Evolutionary conservation across 2,888 invertebrate genomes (phyloP).

Genomic region (Agrochola macilenta): DNA sequence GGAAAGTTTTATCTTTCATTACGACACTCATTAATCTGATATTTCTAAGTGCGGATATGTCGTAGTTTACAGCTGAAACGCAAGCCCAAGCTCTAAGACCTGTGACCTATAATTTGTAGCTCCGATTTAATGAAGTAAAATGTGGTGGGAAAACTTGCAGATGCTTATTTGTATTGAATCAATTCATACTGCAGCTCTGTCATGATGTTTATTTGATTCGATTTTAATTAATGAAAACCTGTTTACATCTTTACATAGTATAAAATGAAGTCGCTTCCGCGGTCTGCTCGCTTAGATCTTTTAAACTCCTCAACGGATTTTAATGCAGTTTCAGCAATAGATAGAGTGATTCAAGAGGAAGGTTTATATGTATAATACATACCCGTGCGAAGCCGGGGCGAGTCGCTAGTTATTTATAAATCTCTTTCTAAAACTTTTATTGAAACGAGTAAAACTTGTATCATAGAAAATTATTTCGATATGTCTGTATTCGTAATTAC

Average conservation of each 20-base stretch:
- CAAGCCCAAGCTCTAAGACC: neutral
- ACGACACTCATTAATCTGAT: neutral
- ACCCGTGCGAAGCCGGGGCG: too few species aligned
- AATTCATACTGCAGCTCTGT: neutral
- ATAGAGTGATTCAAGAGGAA: too few species aligned
- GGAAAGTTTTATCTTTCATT: neutral
- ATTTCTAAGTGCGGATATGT: neutral
- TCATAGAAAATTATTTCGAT: constrained; percentile 18
- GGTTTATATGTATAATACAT: too few species aligned
- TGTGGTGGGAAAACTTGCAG: neutral
- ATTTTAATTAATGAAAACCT: constrained; percentile 16
- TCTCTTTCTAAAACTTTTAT: constrained; percentile 20
- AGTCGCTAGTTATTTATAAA: constrained; percentile 2
- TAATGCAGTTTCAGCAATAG: too few species aligned
- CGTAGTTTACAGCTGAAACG: neutral
- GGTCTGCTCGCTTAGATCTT: too few species aligned
- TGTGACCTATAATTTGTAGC: neutral
- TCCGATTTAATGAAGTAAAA: neutral
- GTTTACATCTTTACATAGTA: too few species aligned
- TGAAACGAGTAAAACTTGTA: constrained; percentile 17
- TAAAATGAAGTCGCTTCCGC: too few species aligned
- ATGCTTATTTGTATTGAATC: constrained; percentile 4
- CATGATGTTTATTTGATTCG: neutral
- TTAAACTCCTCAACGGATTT: too few species aligned
- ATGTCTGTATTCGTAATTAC: constrained; percentile 16